Conservation (phyloP, 2,888 invertebrate species). For the Notodonta ziczac region DNA sequence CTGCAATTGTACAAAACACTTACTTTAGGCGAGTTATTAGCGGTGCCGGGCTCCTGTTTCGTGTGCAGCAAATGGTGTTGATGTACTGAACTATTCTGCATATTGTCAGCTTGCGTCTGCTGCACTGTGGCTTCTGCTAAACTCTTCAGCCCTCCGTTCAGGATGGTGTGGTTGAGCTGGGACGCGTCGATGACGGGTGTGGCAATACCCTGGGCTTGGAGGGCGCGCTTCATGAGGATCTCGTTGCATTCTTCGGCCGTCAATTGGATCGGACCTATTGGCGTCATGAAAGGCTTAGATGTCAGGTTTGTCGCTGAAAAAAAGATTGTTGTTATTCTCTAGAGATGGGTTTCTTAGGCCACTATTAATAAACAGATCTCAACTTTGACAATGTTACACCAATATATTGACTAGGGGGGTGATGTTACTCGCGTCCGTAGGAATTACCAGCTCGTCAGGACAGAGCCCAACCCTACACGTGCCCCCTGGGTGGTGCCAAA, state of each 20-base stretch:
- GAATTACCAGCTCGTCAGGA: too few relatives aligned
- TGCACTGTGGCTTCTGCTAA: conserved; percentile 68
- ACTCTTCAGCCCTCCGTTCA: conserved; percentile 75
- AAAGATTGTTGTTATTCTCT: too few relatives aligned
- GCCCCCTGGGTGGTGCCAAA: too few relatives aligned
- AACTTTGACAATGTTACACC: too few relatives aligned
- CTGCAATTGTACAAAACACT: conserved; percentile 28
- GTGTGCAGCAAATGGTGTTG: conserved; percentile 80
- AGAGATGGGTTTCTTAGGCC: too few relatives aligned
- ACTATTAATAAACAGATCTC: too few relatives aligned
- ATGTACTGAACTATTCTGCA: conserved; percentile 68
- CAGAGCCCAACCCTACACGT: too few relatives aligned
- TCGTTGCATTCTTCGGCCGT: conserved; percentile 92
- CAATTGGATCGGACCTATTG: conserved; percentile 88
- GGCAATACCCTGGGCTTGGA: conserved; percentile 86
- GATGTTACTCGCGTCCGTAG: too few relatives aligned
- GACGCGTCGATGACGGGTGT: conserved; percentile 79
- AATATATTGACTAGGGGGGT: too few relatives aligned
- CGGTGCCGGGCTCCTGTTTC: conserved; percentile 85
- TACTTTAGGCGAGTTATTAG: conserved; percentile 83
- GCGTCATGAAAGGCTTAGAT: conserved; percentile 88
- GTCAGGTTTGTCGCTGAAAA: conserved; percentile 72
- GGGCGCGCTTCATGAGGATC: conserved; percentile 90
- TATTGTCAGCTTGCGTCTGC: conserved; percentile 64
- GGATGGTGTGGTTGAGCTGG: conserved; percentile 72